Evolutionary conservation across 2,113 vertebrate genomes (phyloP).

Genomic region (Tauraco erythrolophus): DNA sequence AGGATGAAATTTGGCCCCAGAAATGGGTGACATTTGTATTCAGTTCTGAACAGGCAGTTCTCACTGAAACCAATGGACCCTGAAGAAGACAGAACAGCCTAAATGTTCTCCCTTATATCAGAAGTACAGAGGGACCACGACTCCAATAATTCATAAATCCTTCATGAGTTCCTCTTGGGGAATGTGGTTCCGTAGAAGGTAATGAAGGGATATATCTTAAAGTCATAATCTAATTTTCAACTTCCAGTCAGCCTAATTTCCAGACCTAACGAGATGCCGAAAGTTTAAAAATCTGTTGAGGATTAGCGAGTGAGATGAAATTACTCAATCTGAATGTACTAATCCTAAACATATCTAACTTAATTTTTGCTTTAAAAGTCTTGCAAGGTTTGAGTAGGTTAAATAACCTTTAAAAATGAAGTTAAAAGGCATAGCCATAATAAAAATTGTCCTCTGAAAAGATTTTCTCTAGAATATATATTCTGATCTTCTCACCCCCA

Average conservation of each 20-base stretch:
- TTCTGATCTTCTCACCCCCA: neutral
- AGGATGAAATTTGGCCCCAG: neutral
- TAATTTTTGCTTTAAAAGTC: constrained; percentile 11
- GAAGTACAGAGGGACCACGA: neutral
- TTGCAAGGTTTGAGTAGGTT: neutral
- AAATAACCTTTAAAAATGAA: neutral
- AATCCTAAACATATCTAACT: neutral
- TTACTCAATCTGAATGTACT: constrained; percentile 43
- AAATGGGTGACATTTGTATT: neutral
- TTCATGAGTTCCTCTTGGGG: neutral
- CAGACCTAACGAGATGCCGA: constrained; percentile 34
- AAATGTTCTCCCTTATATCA: neutral
- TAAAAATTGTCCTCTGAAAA: neutral
- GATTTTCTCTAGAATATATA: neutral
- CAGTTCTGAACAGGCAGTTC: neutral
- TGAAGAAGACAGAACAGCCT: neutral
- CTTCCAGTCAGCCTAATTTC: constrained; percentile 27
- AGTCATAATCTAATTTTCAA: constrained; percentile 53
- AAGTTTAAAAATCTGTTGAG: constrained; percentile 57
- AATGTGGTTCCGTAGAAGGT: neutral
- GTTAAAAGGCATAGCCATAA: neutral
- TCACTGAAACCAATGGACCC: neutral
- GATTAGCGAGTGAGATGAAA: neutral
- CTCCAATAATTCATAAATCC: constrained; percentile 9
- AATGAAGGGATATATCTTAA: constrained; percentile 49